Evolutionary conservation across 2,888 invertebrate species (phyloP).

Genomic region (Eristalinus sepulchralis): DNA sequence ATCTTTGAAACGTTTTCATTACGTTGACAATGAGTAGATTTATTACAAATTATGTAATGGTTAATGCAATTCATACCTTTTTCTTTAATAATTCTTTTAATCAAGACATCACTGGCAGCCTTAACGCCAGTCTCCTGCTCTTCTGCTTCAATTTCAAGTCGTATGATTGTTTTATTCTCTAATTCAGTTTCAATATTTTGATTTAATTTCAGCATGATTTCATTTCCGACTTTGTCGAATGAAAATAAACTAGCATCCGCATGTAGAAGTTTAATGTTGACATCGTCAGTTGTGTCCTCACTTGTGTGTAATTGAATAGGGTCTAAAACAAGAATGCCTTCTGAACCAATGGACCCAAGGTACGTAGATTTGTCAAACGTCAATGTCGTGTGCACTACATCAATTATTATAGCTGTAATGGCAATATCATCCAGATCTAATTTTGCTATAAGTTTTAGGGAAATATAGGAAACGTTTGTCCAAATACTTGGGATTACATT

Average conservation of each 20-base stretch:
- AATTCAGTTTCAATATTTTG: background rate
- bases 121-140: background rate
- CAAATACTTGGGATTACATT: background rate
- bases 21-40: no score
- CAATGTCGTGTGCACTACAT: background rate
- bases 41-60: no score
- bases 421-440: background rate
- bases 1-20: no score
- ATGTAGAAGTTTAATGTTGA: constrained; percentile 18
- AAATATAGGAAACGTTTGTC: background rate
- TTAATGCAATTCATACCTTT: no score
- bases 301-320: constrained; percentile 8
- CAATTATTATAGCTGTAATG: constrained; percentile 21
- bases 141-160: constrained; percentile 22
- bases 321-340: constrained; percentile 7
- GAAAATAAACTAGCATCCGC: constrained; percentile 5
- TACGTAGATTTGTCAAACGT: constrained; percentile 9
- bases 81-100: no score
- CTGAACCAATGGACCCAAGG: background rate
- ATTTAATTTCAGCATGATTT: constrained; percentile 4
- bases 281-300: constrained; percentile 2
- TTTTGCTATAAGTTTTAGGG: background rate
- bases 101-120: background rate
- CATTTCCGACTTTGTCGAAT: background rate
- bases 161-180: constrained; percentile 2